phyloP scores from a whole-genome alignment of 2,888 invertebrate genomes.

The Tortrix viridana region DNA sequence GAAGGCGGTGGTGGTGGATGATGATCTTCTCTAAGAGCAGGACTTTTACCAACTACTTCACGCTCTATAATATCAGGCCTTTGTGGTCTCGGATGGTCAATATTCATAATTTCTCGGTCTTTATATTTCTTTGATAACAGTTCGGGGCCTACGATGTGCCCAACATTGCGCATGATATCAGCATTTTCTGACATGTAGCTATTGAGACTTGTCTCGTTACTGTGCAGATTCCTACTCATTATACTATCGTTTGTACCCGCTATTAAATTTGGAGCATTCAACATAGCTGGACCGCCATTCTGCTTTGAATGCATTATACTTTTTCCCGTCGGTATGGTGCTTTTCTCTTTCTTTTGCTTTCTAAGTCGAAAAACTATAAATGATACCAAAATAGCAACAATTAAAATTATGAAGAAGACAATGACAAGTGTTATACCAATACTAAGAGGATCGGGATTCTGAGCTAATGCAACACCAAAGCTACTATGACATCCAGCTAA shows the following conservation, averaged over 20 bases:
- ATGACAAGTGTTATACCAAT: slow-evolving; percentile 97
- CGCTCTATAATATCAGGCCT: slow-evolving; percentile 97
- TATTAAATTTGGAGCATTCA: slow-evolving; percentile 88
- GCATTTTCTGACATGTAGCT: slow-evolving; percentile 89
- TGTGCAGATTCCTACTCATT: slow-evolving; percentile 87
- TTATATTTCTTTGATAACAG: slow-evolving; percentile 94
- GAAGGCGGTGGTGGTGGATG: slow-evolving; percentile 92
- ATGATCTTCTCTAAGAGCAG: slow-evolving; percentile 90
- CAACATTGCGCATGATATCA: slow-evolving; percentile 89
- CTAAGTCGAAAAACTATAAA: slow-evolving; percentile 96
- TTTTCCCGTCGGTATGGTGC: slow-evolving; percentile 86
- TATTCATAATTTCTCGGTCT: slow-evolving; percentile 90
- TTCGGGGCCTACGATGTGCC: slow-evolving; percentile 93
- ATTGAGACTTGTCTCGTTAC: slow-evolving; percentile 88
- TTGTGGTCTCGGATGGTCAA: slow-evolving; percentile 90
- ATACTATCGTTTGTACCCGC: slow-evolving; percentile 88
- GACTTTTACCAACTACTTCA: slow-evolving; percentile 93
- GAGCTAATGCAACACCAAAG: slow-evolving; percentile 89
- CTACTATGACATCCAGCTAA: slow-evolving; percentile 89
- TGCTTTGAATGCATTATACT: slow-evolving; percentile 90
- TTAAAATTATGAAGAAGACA: slow-evolving; percentile 95
- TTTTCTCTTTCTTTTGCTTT: slow-evolving; percentile 94
- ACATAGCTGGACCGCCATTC: slow-evolving; percentile 88
- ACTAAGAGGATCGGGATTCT: slow-evolving; percentile 93
- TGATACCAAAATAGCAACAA: slow-evolving; percentile 94